Base-by-base conservation (phyloP, 2,888 invertebrate genomes). In the Tachina lurida region DNA sequence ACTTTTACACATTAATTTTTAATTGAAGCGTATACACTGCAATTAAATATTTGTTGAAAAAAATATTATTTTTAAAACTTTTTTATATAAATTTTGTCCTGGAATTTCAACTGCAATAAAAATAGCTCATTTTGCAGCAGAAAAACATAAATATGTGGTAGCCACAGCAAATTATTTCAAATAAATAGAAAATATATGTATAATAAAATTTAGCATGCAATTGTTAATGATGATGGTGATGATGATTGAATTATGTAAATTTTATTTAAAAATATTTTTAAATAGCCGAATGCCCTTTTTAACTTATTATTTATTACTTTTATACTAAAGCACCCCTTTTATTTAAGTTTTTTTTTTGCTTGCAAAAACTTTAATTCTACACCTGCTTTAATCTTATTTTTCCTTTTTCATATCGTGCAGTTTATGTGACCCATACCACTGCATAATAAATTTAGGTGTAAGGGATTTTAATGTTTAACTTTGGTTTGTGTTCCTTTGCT, bases 381-480 rank as follows among this genome's bases (percentile, higher is more conserved):
- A 62, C 62, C 62, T 41, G 41, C 10, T 17, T 62, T 12, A 43
- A 43, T 22, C 41, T 13, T 58, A 17, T 77, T 60, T 60, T 19
- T 39, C 10, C 43, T 17, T 17, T 19, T 62, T 19, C 17, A 17
- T 17, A 43, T 60, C 39, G 31, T n/a, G 39, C 39, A 60, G 13
- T 39, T 60, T 60, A 39, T 60, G 39, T 47, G 70, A 45, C 39
- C 62, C 54, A 3, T 17, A 17, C 60, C 56, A 15, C 62, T 58
- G 10, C 39, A 31, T 39, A 68, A 17, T n/a, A 31, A 41, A 39
- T 75, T 81, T 81, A 81, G 54, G 70, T 62, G 56, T 56, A 47
- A 56, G 71, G 65, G 71, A 22, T 60, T 78, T 70, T 63, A 63
- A 70, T 74, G 52, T 80, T 67, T n/a, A 68, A 63, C n/a, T 52